phyloP scores from a whole-genome alignment of 2,797 vertebrate genomes.

The Falco peregrinus region DNA sequence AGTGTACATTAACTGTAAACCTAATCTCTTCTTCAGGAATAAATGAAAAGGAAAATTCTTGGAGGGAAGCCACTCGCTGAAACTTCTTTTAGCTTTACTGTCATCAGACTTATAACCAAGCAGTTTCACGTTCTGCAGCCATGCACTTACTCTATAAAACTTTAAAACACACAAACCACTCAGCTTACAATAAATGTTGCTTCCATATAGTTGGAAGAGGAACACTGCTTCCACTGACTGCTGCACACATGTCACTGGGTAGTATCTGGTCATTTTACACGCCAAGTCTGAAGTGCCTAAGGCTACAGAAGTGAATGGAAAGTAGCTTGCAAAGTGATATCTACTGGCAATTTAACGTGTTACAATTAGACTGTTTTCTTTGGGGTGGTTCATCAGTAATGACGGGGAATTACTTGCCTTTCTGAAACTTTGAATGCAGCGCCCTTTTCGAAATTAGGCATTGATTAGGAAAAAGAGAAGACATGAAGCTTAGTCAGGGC shows the following conservation, averaged over 20 bases:
- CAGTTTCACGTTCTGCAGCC: constrained; percentile 47
- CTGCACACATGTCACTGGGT: background rate
- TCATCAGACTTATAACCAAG: constrained; percentile 54
- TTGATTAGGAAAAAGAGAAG: background rate
- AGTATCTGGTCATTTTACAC: background rate
- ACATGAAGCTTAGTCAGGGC: background rate
- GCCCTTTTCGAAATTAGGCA: background rate
- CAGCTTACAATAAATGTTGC: background rate
- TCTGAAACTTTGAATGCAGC: background rate
- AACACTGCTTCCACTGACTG: background rate
- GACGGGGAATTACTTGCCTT: constrained; percentile 21
- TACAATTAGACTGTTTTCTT: constrained; percentile 19
- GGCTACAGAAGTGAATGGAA: background rate
- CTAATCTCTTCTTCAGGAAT: constrained; percentile 6
- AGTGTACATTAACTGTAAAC: background rate
- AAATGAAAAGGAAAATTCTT: background rate
- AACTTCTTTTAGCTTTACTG: constrained; percentile 38
- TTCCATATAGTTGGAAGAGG: background rate
- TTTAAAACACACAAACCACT: constrained; percentile 54
- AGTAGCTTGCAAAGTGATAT: background rate
- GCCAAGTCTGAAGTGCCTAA: background rate
- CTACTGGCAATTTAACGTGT: constrained; percentile 21
- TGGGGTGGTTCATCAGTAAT: constrained; percentile 18
- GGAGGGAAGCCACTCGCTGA: constrained; percentile 12
- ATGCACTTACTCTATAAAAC: constrained; percentile 14